Evolutionary conservation across 2,113 vertebrate species (phyloP).

Genomic region (Nothocercus julius): DNA sequence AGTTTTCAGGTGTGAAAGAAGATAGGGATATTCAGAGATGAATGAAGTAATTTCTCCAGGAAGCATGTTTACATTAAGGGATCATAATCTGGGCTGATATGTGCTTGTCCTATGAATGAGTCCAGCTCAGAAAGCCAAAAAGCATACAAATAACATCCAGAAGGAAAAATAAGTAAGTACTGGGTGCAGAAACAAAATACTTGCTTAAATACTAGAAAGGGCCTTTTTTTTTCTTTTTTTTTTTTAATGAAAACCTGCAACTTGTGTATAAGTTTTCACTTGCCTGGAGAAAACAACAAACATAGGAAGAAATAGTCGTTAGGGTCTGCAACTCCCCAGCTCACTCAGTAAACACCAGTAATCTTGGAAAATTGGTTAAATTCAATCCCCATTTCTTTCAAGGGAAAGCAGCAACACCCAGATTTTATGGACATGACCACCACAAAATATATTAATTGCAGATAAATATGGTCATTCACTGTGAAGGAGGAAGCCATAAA

Average conservation of each 20-base stretch:
- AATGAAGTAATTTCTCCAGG: constrained; percentile 16
- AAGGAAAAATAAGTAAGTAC: neutral
- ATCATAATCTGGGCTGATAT: neutral
- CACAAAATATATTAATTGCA: neutral
- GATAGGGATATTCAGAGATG: neutral
- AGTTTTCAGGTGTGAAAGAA: constrained; percentile 20
- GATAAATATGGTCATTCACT: neutral
- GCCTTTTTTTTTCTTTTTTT: neutral
- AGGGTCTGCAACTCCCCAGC: neutral
- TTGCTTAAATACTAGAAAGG: neutral
- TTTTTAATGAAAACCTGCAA: neutral
- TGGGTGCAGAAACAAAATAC: neutral
- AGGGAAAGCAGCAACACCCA: neutral
- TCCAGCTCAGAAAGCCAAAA: neutral
- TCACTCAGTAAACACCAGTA: neutral
- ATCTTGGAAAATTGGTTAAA: neutral
- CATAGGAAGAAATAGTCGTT: neutral
- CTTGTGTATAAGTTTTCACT: neutral
- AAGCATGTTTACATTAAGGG: neutral
- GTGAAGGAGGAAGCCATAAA: neutral
- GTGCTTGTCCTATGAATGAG: neutral
- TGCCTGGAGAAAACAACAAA: neutral
- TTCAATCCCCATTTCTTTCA: neutral
- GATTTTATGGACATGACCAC: neutral
- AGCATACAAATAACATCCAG: neutral